Evolutionary conservation across 35 echinoderm and acorn worm species (phyloP).

Genomic region (Lytechinus pictus): DNA sequence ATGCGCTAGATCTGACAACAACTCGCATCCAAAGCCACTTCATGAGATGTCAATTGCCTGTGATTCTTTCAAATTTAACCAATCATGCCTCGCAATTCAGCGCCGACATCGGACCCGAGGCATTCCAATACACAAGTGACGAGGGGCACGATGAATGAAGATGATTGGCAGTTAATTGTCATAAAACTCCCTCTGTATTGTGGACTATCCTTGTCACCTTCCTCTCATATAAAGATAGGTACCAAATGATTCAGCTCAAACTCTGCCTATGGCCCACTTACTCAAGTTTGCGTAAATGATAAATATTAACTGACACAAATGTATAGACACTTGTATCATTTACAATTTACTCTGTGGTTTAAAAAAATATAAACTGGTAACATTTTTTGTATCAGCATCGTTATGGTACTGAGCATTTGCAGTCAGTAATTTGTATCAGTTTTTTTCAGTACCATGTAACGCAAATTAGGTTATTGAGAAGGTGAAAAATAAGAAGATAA

Average conservation of each 20-base stretch:
- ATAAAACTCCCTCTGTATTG: not conserved
- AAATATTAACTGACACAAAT: not conserved
- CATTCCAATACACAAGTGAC: slow-evolving; percentile 47
- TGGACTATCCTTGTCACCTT: not conserved
- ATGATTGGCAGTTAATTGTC: slow-evolving; percentile 49
- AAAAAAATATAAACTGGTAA: not conserved
- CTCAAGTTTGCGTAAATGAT: not conserved
- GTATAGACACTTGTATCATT: not conserved
- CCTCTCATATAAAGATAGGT: not conserved
- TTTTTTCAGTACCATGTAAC: not conserved
- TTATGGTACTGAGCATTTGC: not conserved
- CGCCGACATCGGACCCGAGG: slow-evolving; percentile 32
- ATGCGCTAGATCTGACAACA: slow-evolving; percentile 20
- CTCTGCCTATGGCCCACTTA: not conserved
- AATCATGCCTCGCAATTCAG: slow-evolving; percentile 5
- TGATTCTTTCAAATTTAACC: slow-evolving; percentile 50
- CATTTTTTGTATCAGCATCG: not conserved
- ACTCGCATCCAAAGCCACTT: slow-evolving; percentile 32
- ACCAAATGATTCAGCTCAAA: not conserved
- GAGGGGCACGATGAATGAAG: not conserved
- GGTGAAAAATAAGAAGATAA: not conserved
- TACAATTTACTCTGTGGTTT: not conserved
- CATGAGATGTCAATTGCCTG: slow-evolving; percentile 39
- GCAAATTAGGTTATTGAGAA: not conserved
- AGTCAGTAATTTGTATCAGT: not conserved